Base-by-base conservation (phyloP, 2,113 vertebrate species). In the Dendrocopos noguchii region DNA sequence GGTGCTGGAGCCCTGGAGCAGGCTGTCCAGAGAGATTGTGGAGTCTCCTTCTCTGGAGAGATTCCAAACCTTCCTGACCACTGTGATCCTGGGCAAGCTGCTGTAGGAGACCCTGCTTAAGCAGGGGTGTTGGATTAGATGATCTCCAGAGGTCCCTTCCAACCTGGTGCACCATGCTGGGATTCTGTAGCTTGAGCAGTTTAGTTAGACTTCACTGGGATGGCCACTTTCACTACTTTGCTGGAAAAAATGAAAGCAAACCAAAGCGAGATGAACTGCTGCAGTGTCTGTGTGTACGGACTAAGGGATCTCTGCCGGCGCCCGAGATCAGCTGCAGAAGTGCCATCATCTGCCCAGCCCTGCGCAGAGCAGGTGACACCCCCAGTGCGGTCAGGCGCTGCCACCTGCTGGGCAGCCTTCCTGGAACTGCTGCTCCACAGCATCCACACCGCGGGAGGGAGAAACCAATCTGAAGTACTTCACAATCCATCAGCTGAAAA, bases 361-460 rank as follows among this genome's bases (percentile, higher is more conserved):
- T 16, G 17, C 47, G 8, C 25, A 4, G 22, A n/a, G 56, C 70
- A 28, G 66, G 19, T 10, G 7, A 22, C 28, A 20, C 15, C 21
- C 6, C 7, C 42, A 80, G 57, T 63, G 65, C 75, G 70, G 78
- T 83, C 22, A 8, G 34, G 77, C 89, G 74, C 83, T 84, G 97
- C 97, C 97, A 97, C 87, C 97, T 95, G 70, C 94, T 94, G 98
- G 97, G 60, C 39, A 70, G 21, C 63, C 21, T 11, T 29, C 39
- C 84, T 22, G 15, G 21, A 74, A 20, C 57, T 9, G 33, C 64
- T 42, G 63, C 8, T 11, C 59, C 25, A 16, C 5, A 72, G 22
- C 50, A 44, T 7, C 12, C 14, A 2, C 15, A 29, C 17, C 52
- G 56, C 55, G 46, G 10, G 15, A 21, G 44, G 17, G n/a, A 36